Conservation (phyloP, 2,888 invertebrate species). For the Baccha elongata region DNA sequence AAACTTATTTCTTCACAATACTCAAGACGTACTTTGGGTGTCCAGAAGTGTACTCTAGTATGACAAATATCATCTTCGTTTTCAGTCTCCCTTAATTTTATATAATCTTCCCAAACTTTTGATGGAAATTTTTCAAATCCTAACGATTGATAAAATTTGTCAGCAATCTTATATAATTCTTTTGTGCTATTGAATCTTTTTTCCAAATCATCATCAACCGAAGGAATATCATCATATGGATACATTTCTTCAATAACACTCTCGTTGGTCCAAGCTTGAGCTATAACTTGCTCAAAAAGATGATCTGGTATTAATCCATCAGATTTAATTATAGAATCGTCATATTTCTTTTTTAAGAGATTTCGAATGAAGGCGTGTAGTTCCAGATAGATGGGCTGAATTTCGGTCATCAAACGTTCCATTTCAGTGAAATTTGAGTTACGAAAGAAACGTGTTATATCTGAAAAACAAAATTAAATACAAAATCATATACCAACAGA, state of each 20-base stretch:
- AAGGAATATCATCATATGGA: neutral
- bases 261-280: constrained; percentile 37
- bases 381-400: constrained; percentile 89
- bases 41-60: neutral
- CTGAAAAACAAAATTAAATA: no score
- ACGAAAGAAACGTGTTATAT: no score
- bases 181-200: neutral
- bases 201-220: neutral
- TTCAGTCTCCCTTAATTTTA: no score
- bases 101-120: constrained; percentile 4
- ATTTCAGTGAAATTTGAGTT: constrained; percentile 83
- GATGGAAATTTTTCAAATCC: constrained; percentile 1
- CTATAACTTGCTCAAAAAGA: constrained; percentile 84
- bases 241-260: constrained; percentile 4
- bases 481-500: no score
- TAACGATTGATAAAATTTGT: neutral
- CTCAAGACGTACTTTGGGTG: neutral
- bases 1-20: constrained; percentile 35
- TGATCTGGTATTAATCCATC: constrained; percentile 88
- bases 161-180: neutral
- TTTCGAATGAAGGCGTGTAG: constrained; percentile 90
- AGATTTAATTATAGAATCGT: constrained; percentile 84
- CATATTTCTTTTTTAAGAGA: constrained; percentile 87
- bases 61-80: neutral
- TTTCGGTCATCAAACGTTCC: constrained; percentile 86